Percentiles rank a stretch among this genome's conserved stretches.
phyloP scores from a whole-genome alignment of 1,140 invertebrate genomes.

The Cardiocondyla obscurior region DNA sequence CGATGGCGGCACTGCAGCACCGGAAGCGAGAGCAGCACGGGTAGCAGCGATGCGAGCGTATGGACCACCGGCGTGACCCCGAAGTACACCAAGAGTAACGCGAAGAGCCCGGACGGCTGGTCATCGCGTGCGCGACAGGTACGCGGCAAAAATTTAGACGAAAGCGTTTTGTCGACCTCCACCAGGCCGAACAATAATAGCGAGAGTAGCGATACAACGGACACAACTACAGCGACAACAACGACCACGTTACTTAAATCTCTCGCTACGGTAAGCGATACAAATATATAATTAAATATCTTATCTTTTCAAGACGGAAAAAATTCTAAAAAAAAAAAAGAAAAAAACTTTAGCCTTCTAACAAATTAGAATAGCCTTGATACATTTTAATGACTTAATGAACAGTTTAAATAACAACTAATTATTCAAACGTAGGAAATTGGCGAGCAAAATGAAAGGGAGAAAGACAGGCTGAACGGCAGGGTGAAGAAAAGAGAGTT shows the following conservation, averaged over 20 bases:
- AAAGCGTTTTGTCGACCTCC: conserved; percentile 65
- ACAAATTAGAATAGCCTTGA: too few species aligned
- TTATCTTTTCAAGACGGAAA: too few species aligned
- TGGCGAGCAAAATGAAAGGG: conserved; percentile 8
- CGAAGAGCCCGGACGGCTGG: conserved; percentile 73
- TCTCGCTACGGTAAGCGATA: conserved; percentile 51
- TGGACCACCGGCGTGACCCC: conserved; percentile 78
- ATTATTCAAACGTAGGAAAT: conserved; percentile 46
- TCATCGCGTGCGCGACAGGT: conserved; percentile 66
- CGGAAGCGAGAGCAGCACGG: conserved; percentile 81
- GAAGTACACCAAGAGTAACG: conserved; percentile 59
- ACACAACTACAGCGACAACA: conserved; percentile 74
- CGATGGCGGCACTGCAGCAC: conserved; percentile 79
- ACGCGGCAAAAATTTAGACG: conserved; percentile 74
- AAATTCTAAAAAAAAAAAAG: too few species aligned
- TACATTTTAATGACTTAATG: too few species aligned
- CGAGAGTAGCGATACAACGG: conserved; percentile 79
- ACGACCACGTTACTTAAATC: conserved; percentile 73
- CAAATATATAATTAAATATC: too few species aligned
- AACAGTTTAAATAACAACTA: background rate
- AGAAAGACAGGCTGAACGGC: conserved; percentile 48
- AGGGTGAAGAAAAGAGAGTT: conserved; percentile 57
- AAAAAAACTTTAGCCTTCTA: too few species aligned
- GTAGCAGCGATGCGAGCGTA: conserved; percentile 78
- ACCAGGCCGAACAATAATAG: conserved; percentile 75